A percentile compares a stretch with the other conserved stretches of the same genome.
phyloP scores from a whole-genome alignment of 2,888 invertebrate genomes.

The Spatulosminthurus flaviceps region DNA sequence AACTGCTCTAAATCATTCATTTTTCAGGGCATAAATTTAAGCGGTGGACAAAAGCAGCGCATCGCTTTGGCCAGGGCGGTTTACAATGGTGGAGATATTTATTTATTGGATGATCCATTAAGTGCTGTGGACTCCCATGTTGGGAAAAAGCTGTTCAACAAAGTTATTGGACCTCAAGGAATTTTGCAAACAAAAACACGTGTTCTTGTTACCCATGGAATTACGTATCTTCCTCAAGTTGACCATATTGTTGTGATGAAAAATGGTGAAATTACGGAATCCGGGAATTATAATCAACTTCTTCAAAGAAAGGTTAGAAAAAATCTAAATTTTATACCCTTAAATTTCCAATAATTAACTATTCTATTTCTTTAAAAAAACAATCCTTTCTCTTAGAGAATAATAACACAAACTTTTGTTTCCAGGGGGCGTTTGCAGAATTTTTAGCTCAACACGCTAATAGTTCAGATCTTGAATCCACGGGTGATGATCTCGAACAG shows the following conservation, averaged over 20 bases:
- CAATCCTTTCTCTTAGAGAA: neutral
- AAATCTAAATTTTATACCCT: too few species aligned
- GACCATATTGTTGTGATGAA: conserved; percentile 68
- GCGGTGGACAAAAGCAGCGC: conserved; percentile 74
- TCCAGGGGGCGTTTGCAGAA: neutral
- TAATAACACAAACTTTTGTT: too few species aligned
- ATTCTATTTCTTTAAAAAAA: too few species aligned
- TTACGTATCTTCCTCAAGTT: conserved; percentile 85
- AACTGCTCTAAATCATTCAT: too few species aligned
- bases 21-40: conserved; percentile 77
- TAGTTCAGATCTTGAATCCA: too few species aligned
- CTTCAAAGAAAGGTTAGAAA: conserved; percentile 66
- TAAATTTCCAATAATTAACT: too few species aligned
- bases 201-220: conserved; percentile 93
- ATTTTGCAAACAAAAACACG: conserved; percentile 73
- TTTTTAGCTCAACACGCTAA: neutral
- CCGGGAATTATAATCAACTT: conserved; percentile 68
- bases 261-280: conserved; percentile 68
- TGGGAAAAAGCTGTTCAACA: conserved; percentile 71
- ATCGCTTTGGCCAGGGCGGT: conserved; percentile 77
- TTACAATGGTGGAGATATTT: conserved; percentile 66
- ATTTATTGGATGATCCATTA: conserved; percentile 71
- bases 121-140: conserved; percentile 83
- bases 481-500: too few species aligned
- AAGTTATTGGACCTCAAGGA: conserved; percentile 69